These are phyloP conservation scores for Thrips palmi DNA, from an alignment of 1,140 invertebrate species.

Conservation along the genomic window DNA sequence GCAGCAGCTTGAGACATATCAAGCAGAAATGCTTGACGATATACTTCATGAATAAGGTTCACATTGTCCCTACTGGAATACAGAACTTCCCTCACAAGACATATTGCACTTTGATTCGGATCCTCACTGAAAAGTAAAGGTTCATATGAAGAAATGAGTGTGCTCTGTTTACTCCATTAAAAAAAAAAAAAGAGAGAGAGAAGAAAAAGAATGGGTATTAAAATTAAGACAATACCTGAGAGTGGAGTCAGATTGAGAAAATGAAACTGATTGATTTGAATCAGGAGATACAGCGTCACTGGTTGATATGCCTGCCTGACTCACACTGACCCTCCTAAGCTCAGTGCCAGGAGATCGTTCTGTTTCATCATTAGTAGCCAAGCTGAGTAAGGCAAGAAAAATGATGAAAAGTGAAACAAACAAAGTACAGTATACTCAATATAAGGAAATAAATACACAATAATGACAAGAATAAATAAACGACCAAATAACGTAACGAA, in stretches of 20 bases:
- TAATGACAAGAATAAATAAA: conserved; percentile 1
- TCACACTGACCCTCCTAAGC: conserved; percentile 17
- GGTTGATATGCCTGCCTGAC: conserved; percentile 11
- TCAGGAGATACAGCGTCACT: conserved; percentile 10
- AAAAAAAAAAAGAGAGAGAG: conserved; percentile 9
- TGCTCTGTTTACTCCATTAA: conserved; percentile 6
- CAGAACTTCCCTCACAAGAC: conserved; percentile 66
- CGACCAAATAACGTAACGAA: too few relatives aligned
- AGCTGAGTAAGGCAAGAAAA: conserved; percentile 10
- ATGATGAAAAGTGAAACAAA: too few relatives aligned
- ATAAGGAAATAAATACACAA: background rate
- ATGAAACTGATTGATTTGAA: conserved; percentile 12
- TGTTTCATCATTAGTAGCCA: conserved; percentile 16
- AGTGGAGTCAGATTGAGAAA: too few relatives aligned
- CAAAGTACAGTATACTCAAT: too few relatives aligned
- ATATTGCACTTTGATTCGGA: conserved; percentile 24
- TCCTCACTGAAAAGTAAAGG: conserved; percentile 19
- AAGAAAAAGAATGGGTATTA: too few relatives aligned
- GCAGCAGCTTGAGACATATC: conserved; percentile 75
- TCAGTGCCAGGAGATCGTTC: conserved; percentile 17
- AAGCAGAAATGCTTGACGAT: conserved; percentile 80
- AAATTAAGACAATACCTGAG: too few relatives aligned
- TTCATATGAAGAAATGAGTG: conserved; percentile 4
- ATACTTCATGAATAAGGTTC: conserved; percentile 87
- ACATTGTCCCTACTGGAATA: conserved; percentile 81